A percentile compares a stretch with the other conserved stretches of the same genome.
phyloP scores from a whole-genome alignment of 2,888 invertebrate genomes.

The Prosapia bicincta region DNA sequence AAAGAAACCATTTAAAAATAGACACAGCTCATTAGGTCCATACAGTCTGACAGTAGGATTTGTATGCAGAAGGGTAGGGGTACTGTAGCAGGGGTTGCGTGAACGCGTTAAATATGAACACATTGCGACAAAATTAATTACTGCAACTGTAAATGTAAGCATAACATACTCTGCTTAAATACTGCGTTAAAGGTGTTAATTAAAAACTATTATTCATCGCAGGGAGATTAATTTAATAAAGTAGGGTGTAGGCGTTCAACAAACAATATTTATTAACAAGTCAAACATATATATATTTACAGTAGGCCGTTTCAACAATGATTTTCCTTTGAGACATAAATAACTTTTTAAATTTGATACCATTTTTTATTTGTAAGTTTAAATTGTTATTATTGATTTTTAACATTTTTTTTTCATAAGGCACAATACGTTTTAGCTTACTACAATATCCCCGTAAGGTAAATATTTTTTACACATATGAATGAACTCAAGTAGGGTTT shows the following conservation, averaged over 20 bases:
- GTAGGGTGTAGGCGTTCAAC: background rate
- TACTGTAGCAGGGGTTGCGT: background rate
- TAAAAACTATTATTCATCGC: slow-evolving; percentile 4
- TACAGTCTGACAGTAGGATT: background rate
- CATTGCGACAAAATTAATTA: background rate
- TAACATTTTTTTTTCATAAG: too few relatives aligned
- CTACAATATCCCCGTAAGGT: too few relatives aligned
- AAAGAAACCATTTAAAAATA: background rate
- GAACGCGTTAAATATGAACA: background rate
- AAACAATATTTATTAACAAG: too few relatives aligned
- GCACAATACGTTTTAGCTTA: too few relatives aligned
- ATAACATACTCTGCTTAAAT: slow-evolving; percentile 15
- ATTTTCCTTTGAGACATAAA: too few relatives aligned
- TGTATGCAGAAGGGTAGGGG: background rate
- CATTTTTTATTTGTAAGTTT: too few relatives aligned
- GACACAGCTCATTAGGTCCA: background rate
- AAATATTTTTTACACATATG: too few relatives aligned
- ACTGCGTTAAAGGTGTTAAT: slow-evolving; percentile 22
- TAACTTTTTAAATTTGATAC: too few relatives aligned
- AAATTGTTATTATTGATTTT: too few relatives aligned
- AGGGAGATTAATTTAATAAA: background rate
- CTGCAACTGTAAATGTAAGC: background rate
- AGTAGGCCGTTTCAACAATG: too few relatives aligned
- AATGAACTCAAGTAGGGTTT: too few relatives aligned
- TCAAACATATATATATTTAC: too few relatives aligned